These are phyloP conservation scores for Linurgus olivaceus DNA, from an alignment of 2,797 vertebrate genomes.

Conservation along the genomic window DNA sequence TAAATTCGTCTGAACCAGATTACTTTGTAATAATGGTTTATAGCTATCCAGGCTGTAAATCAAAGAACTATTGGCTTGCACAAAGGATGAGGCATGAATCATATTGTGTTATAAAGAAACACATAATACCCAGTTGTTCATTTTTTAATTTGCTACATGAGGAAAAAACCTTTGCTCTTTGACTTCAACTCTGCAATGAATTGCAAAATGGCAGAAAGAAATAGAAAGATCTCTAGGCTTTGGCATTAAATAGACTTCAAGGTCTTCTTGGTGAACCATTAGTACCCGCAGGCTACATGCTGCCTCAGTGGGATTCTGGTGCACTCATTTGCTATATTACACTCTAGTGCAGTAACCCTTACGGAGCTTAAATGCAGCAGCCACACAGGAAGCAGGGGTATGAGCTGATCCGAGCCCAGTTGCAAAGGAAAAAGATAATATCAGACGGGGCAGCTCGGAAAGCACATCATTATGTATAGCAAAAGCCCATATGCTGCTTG, in stretches of 20 bases:
- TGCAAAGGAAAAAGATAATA: background rate
- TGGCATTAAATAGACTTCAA: constrained; percentile 9
- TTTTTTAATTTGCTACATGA: constrained; percentile 13
- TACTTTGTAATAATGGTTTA: constrained; percentile 41
- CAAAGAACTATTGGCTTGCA: background rate
- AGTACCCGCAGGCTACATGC: background rate
- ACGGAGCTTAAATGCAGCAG: background rate
- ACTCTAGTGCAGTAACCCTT: background rate
- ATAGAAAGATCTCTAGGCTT: background rate
- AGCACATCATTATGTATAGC: background rate
- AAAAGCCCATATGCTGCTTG: background rate
- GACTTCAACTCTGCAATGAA: background rate
- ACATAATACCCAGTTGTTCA: background rate
- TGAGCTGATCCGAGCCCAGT: background rate
- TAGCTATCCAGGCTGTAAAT: constrained; percentile 36
- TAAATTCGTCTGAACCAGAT: constrained; percentile 37
- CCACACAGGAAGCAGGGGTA: background rate
- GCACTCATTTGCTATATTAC: background rate
- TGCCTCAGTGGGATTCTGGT: constrained; percentile 24
- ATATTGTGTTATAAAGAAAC: background rate
- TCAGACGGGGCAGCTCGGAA: background rate
- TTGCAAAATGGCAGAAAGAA: constrained; percentile 5
- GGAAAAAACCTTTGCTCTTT: background rate
- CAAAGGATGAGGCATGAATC: background rate
- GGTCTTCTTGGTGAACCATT: background rate